Evolutionary conservation across 2,797 vertebrate species (phyloP).

Genomic region (Psittacula echo): DNA sequence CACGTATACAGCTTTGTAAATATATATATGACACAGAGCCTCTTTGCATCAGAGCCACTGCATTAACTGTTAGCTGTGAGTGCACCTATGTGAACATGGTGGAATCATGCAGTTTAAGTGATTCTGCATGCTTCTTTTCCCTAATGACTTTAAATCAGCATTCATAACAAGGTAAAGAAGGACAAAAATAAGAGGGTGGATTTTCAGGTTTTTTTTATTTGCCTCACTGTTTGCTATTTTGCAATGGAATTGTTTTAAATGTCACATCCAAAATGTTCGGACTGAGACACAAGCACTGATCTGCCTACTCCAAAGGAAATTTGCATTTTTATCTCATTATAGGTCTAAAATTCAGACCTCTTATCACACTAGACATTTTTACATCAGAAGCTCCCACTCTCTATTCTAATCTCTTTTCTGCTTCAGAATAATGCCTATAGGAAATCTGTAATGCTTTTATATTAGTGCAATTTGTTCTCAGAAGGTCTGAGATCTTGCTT

Average conservation of each 20-base stretch:
- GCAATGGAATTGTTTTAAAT: neutral
- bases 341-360: neutral
- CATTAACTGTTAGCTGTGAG: neutral
- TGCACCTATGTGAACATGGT: neutral
- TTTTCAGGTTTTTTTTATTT: neutral
- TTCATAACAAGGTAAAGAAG: neutral
- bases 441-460: neutral
- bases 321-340: neutral
- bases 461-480: constrained; percentile 4
- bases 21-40: neutral
- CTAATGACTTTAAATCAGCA: neutral
- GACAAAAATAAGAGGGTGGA: neutral
- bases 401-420: neutral
- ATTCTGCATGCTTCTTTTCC: neutral
- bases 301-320: neutral
- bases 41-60: neutral
- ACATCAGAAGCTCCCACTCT: neutral
- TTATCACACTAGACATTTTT: neutral
- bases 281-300: neutral
- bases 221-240: neutral
- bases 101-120: neutral
- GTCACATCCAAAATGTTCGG: neutral
- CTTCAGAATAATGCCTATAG: neutral
- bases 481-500: neutral
- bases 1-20: neutral